Percentiles rank a stretch among this genome's conserved stretches.
Conservation (phyloP, 1,140 invertebrate genomes). For the Aphelenchoides besseyi region DNA sequence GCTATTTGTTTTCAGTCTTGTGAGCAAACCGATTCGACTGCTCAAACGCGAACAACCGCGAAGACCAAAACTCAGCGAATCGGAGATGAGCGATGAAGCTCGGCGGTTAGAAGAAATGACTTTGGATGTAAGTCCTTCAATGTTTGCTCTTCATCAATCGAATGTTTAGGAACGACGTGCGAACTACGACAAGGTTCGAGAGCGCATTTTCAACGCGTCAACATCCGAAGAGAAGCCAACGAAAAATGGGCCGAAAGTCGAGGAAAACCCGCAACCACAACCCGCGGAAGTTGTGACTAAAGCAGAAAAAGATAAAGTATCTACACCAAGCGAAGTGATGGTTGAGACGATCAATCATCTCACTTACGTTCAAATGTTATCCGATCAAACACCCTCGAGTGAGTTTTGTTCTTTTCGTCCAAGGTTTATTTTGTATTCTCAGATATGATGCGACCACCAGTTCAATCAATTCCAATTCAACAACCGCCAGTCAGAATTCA, state of each 20-base stretch:
- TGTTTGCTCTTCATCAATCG: neutral
- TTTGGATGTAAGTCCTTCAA: conserved; percentile 6
- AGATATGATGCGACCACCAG: neutral
- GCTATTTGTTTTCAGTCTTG: conserved; percentile 7
- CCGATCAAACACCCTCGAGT: conserved; percentile 18
- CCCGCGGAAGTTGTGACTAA: neutral
- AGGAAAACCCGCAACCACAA: neutral
- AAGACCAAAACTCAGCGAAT: neutral
- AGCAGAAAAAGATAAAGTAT: neutral
- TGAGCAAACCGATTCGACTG: neutral
- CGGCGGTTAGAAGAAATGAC: neutral
- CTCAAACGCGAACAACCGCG: conserved; percentile 21
- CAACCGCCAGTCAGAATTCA: no score
- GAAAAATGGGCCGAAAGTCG: conserved; percentile 5
- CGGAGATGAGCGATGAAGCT: neutral
- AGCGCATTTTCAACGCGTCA: conserved; percentile 15
- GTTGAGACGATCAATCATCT: conserved; percentile 21
- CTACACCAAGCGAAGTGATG: conserved; percentile 7
- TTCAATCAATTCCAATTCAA: neutral
- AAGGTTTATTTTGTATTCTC: neutral
- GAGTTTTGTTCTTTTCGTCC: neutral
- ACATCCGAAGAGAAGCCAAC: neutral
- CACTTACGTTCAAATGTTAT: conserved; percentile 17
- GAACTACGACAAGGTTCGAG: conserved; percentile 21
- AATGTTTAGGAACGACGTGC: conserved; percentile 20